These are phyloP conservation scores for Oxyteleia sp. DNA, from an alignment of 2,888 invertebrate species.

Conservation along the genomic window DNA sequence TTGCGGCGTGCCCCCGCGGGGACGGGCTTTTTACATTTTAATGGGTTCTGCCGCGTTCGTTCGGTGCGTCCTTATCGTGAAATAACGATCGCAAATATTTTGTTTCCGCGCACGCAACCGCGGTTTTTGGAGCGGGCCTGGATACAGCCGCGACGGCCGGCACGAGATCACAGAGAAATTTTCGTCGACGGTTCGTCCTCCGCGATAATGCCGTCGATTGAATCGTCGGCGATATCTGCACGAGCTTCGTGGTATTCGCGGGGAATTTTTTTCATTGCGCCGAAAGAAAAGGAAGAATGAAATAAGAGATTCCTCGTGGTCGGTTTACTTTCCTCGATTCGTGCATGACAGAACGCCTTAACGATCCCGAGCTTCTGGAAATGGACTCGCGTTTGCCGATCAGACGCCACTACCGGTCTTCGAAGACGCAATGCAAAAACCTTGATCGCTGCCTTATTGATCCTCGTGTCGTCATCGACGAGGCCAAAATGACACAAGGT, in stretches of 20 bases:
- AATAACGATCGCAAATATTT: constrained; percentile 9
- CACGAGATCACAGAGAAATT: constrained; percentile 80
- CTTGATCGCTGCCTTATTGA: background rate
- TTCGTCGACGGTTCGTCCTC: constrained; percentile 84
- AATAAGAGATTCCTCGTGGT: constrained; percentile 42
- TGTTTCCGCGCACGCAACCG: constrained; percentile 22
- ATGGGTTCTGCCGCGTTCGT: background rate
- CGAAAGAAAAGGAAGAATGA: constrained; percentile 33
- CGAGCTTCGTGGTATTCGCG: constrained; percentile 29
- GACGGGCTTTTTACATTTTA: background rate
- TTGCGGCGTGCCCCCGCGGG: constrained; percentile 7
- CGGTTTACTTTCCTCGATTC: constrained; percentile 43
- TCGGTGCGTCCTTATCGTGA: constrained; percentile 15
- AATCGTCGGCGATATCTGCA: constrained; percentile 73
- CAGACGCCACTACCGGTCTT: background rate
- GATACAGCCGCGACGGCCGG: constrained; percentile 5
- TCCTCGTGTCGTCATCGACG: too few relatives aligned
- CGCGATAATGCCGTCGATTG: constrained; percentile 82
- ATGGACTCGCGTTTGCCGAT: constrained; percentile 28
- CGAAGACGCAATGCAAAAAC: too few relatives aligned
- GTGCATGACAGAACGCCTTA: constrained; percentile 37
- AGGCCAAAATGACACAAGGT: too few relatives aligned
- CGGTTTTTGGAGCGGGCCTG: background rate
- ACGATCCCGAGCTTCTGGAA: constrained; percentile 21
- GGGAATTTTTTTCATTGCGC: constrained; percentile 36